Base-by-base conservation (phyloP, 1,140 invertebrate genomes). In the Manduca sexta region DNA sequence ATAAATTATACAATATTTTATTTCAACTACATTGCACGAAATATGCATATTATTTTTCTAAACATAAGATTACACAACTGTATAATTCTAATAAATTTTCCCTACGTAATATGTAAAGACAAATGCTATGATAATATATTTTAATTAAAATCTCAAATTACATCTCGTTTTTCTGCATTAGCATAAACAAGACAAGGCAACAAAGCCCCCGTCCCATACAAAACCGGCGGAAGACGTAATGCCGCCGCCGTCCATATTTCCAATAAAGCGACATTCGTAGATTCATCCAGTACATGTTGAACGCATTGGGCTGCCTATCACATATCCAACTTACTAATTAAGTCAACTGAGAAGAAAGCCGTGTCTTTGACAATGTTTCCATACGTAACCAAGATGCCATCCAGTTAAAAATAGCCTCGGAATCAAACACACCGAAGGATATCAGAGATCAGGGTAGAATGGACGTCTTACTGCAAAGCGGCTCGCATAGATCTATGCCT, bases 251-350 rank as follows among this genome's bases (percentile, higher is more conserved):
- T 52, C 69, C 71, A 71, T 80, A 82, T 74, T 74, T 82, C 67
- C 67, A 69, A 60, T 66, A 74, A 78, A 79, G 77, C 70, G 75
- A 82, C 46, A 45, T 52, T 44, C 37, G 18, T 73, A 71, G 62
- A 78, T 81, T 77, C 72, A 71, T 68, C 45, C 50, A 70, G 64
- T 18, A 69, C 74, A 69, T 60, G 50, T 56, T 61, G 66, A 69
- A 76, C 60, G 79, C 81, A 84, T 82, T 84, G 76, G 67, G 52
- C 73, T 84, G 78, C 78, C 78, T 82, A 77, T 84, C 78, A 82
- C 76, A 80, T 84, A 84, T 82, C 78, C 74, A 82, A 69, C 71
- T 84, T 72, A 78, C 81, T 84, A 84, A 84, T 84, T 84, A 84
- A 84, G 81, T 84, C 81, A 79, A 66, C 71, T 71, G 69, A 74